Base-by-base conservation (phyloP, 2,113 vertebrate genomes). In the Taurulus bubalis region DNA sequence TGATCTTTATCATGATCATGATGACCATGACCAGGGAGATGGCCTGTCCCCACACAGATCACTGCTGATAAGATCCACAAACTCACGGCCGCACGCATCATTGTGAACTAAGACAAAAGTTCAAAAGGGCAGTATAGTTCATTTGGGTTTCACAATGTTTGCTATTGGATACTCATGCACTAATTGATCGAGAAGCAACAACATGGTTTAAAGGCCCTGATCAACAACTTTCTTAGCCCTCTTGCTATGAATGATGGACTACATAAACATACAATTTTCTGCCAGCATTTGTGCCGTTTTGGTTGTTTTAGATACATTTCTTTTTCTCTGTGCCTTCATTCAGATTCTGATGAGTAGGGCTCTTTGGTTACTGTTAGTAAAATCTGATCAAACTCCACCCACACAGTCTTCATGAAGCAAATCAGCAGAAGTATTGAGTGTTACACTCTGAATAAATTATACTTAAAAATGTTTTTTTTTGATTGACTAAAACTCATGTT, bases 11-110 rank as follows among this genome's bases (percentile, higher is more conserved):
- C 49, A 51, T 56, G 22, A 56, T 88, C 20, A 58, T 28, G 53
- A 10, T 26, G 20, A 56, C 9, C 11, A 62, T 85, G 30, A 5
- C 32, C 64, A 22, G 85, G 78, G 49, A 74, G 68, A 53, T 90
- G 2, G 7, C 82, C 63, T 55, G 58, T 80, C 7, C 82, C 89
- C 72, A 90, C 0, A 4, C 84, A 91, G 58, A 89, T 64, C 66
- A 87, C 38, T 12, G 80, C 89, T 59, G 90, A 89, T 68, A 93
- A 30, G 71, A 91, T 62, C 88, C 90, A 91, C 30, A 93, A 24
- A 63, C 58, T 8, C 73, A 90, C 30, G 11, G 77, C 72, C 55
- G 80, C 79, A 30, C 10, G 80, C 88, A 84, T 86, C 87, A 83
- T 92, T 59, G 64, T 71, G 75, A 77, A 60, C 87, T 91, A 30